phyloP scores from a whole-genome alignment of 2,797 vertebrate genomes.

The Sebastolobus alascanus region DNA sequence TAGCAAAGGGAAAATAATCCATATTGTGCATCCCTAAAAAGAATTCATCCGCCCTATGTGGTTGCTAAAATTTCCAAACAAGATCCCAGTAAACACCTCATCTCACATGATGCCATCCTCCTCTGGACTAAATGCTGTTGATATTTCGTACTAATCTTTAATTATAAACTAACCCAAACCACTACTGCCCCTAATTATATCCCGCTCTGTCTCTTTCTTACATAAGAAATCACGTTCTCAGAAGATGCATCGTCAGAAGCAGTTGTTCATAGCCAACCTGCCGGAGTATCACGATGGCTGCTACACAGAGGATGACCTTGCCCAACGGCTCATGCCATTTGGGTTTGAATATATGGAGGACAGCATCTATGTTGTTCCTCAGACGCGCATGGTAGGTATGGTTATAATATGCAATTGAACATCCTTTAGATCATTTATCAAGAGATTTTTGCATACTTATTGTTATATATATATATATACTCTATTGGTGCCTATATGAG shows the following conservation, averaged over 20 bases:
- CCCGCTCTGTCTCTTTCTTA: too few relatives aligned
- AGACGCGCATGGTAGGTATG: constrained; percentile 43
- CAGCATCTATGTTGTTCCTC: constrained; percentile 55
- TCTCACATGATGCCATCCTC: too few relatives aligned
- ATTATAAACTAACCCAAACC: neutral
- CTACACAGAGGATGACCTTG: constrained; percentile 56
- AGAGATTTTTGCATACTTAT: neutral
- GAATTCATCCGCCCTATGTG: too few relatives aligned
- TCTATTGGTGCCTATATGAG: neutral
- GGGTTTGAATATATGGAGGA: constrained; percentile 20
- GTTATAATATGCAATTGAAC: neutral
- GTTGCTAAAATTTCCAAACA: too few relatives aligned
- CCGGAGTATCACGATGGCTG: neutral
- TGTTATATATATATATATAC: neutral
- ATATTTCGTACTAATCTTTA: neutral
- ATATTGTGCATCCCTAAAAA: too few relatives aligned
- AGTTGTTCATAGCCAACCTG: constrained; percentile 50
- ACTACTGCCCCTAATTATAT: neutral
- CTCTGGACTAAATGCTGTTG: too few relatives aligned
- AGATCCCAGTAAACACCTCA: too few relatives aligned
- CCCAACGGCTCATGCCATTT: constrained; percentile 10
- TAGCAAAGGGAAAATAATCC: too few relatives aligned
- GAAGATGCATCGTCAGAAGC: neutral
- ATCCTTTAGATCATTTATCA: neutral
- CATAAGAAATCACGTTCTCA: neutral